Percentiles rank a stretch among this genome's conserved stretches.
Evolutionary conservation across 2,113 vertebrate genomes (phyloP).

Genomic region (Engraulis encrasicolus): DNA sequence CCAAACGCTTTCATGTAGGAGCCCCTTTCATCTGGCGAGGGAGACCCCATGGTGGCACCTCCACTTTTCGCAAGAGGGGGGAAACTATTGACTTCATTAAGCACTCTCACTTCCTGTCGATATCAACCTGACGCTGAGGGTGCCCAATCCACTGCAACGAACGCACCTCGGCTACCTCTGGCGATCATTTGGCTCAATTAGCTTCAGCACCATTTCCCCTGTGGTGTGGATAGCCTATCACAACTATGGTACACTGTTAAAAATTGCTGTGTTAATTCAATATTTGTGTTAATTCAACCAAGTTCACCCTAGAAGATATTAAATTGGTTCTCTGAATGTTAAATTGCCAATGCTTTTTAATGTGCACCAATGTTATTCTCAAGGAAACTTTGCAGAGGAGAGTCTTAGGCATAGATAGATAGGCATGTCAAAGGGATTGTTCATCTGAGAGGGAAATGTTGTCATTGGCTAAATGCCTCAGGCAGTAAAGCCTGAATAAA

Average conservation of each 20-base stretch:
- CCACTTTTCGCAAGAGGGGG: constrained; percentile 50
- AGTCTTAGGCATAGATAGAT: too few relatives aligned
- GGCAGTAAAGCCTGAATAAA: background rate
- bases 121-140: constrained; percentile 62
- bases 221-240: too few relatives aligned
- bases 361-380: background rate
- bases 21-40: constrained; percentile 63
- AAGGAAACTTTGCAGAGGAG: background rate
- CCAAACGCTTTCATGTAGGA: constrained; percentile 36
- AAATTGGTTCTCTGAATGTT: too few relatives aligned
- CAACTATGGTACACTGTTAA: too few relatives aligned
- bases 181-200: constrained; percentile 10
- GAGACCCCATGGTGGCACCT: constrained; percentile 34
- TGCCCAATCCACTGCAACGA: constrained; percentile 46
- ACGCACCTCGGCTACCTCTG: background rate
- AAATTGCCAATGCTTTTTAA: too few relatives aligned
- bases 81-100: constrained; percentile 69
- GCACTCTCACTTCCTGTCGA: constrained; percentile 72
- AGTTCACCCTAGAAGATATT: too few relatives aligned
- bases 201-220: background rate
- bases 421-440: background rate
- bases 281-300: too few relatives aligned
- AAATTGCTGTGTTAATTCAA: too few relatives aligned
- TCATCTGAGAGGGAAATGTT: background rate
- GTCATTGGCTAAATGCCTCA: background rate